These are phyloP conservation scores for Boleophthalmus pectinirostris DNA, from an alignment of 2,113 vertebrate species.

Conservation along the genomic window DNA sequence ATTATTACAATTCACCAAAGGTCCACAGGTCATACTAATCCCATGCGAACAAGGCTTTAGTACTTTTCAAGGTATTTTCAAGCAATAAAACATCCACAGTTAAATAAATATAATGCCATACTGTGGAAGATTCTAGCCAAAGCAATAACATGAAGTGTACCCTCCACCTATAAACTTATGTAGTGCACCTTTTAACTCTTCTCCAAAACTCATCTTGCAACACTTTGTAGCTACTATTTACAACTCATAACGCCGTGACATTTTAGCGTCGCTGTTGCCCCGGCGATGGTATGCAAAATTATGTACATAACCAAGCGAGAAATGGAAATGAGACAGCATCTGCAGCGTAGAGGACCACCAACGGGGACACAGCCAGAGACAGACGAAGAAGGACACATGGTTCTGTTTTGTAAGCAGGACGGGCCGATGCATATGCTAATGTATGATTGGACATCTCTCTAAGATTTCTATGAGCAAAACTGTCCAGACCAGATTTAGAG, in stretches of 20 bases:
- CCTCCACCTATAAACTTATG: too few species aligned
- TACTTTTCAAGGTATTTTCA: too few species aligned
- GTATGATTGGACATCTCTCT: constrained; percentile 35
- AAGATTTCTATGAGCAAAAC: constrained; percentile 16
- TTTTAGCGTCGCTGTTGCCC: constrained; percentile 6
- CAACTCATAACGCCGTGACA: background rate
- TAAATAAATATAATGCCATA: too few species aligned
- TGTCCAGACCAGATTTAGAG: constrained; percentile 27
- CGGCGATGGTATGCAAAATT: constrained; percentile 74
- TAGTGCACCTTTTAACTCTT: background rate
- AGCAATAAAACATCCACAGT: too few species aligned
- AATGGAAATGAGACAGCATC: constrained; percentile 69
- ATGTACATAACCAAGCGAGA: constrained; percentile 73
- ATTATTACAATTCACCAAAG: too few species aligned
- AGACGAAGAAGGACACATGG: constrained; percentile 35
- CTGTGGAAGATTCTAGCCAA: too few species aligned
- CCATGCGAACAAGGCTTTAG: too few species aligned
- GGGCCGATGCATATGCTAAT: constrained; percentile 56
- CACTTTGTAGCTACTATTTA: background rate
- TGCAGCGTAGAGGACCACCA: constrained; percentile 45
- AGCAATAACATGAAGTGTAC: too few species aligned
- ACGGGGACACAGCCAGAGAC: constrained; percentile 14
- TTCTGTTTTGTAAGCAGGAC: constrained; percentile 41
- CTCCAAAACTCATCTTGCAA: background rate
- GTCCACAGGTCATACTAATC: too few species aligned